Conservation (phyloP, 2,888 invertebrate genomes). For the Ormyrus pomaceus region DNA sequence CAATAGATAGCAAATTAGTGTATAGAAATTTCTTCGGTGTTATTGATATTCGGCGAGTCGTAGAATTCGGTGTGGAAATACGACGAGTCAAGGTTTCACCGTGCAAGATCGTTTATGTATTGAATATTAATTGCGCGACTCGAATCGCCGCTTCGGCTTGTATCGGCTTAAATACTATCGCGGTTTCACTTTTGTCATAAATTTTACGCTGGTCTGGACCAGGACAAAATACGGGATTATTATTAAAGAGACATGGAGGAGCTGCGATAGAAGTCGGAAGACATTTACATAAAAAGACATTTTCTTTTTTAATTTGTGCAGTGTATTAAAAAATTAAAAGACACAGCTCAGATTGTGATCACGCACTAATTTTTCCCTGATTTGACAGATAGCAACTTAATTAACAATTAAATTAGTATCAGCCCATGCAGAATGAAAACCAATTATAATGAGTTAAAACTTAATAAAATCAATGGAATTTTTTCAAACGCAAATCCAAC, state of each 20-base stretch:
- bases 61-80: slow-evolving; percentile 28
- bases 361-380: too few relatives aligned
- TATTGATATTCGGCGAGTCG: slow-evolving; percentile 34
- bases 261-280: neutral
- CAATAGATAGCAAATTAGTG: neutral
- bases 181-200: slow-evolving; percentile 1
- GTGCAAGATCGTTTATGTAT: slow-evolving; percentile 41
- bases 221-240: neutral
- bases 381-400: too few relatives aligned
- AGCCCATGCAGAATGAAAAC: too few relatives aligned
- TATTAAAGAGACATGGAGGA: neutral
- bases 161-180: neutral
- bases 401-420: too few relatives aligned
- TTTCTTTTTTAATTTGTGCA: neutral
- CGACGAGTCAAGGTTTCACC: slow-evolving; percentile 39
- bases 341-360: too few relatives aligned
- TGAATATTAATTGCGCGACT: slow-evolving; percentile 41
- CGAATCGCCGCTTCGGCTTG: neutral
- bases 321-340: too few relatives aligned
- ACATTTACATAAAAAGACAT: neutral
- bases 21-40: slow-evolving; percentile 21
- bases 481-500: too few relatives aligned
- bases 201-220: neutral
- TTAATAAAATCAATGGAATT: too few relatives aligned
- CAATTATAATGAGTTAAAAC: too few relatives aligned